Conservation (phyloP, 1,140 invertebrate genomes). For the Phymastichus coffea region DNA sequence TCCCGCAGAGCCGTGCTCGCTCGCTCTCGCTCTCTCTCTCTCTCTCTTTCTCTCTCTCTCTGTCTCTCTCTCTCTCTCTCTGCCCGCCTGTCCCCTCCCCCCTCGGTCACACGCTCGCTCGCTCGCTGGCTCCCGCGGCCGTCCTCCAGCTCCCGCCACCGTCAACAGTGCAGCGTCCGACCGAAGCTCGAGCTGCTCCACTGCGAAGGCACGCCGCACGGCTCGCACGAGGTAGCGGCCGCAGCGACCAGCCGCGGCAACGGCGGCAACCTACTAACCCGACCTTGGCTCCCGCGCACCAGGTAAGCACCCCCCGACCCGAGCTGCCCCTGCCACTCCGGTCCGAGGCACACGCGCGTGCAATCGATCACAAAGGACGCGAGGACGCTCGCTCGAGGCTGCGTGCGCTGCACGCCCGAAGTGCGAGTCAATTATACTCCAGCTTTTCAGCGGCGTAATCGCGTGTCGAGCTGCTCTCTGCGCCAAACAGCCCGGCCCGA, state of each 20-base stretch:
- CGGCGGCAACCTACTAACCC: conserved; percentile 43
- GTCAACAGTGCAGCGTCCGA: background rate
- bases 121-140: background rate
- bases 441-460: too few species aligned
- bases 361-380: too few species aligned
- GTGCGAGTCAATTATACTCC: too few species aligned
- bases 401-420: too few species aligned
- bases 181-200: too few species aligned
- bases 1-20: conserved; percentile 24
- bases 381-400: too few species aligned
- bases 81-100: conserved; percentile 2
- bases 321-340: too few species aligned
- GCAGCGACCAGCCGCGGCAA: background rate
- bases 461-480: too few species aligned
- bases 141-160: background rate
- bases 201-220: conserved; percentile 2
- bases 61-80: conserved; percentile 21
- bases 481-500: background rate
- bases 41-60: conserved; percentile 23
- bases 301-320: conserved; percentile 43
- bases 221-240: background rate
- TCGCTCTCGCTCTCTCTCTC: too few species aligned
- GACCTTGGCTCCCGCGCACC: conserved; percentile 47
- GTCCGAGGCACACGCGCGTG: too few species aligned
- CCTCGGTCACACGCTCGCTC: background rate